Conservation (phyloP, 2,113 vertebrate species). For the Numida meleagris region DNA sequence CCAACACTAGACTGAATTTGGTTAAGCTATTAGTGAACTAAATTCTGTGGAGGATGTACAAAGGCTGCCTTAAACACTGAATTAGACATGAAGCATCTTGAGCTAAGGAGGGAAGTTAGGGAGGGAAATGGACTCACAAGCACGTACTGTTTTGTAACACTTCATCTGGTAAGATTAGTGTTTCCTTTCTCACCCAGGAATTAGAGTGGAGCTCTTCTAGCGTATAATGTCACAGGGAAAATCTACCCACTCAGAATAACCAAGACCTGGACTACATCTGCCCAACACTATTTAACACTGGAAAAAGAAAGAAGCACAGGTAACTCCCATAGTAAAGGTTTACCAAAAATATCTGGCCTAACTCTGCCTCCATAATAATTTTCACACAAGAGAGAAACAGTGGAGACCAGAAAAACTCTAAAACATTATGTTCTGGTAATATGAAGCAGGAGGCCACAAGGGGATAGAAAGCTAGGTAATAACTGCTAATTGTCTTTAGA, state of each 20-base stretch:
- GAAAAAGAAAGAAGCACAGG: background rate
- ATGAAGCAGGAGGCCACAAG: background rate
- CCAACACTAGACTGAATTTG: background rate
- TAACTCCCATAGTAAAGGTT: background rate
- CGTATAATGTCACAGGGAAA: background rate
- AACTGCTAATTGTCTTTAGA: background rate
- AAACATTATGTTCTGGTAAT: background rate
- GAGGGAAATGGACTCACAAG: background rate
- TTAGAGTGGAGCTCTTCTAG: background rate
- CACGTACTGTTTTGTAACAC: background rate
- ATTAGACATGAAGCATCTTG: background rate
- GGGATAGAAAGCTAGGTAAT: background rate
- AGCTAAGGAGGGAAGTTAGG: background rate
- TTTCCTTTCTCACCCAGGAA: background rate
- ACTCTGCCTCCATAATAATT: background rate
- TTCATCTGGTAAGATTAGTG: background rate
- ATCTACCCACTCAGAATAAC: background rate
- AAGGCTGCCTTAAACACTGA: background rate
- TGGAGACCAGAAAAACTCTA: background rate
- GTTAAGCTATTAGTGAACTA: background rate
- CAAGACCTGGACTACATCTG: rapidly evolving
- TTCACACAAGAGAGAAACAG: background rate
- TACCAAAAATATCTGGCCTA: background rate
- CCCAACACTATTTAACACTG: background rate
- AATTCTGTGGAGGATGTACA: rapidly evolving